phyloP scores from a whole-genome alignment of 1,140 invertebrate genomes.

The Carposina sasakii region DNA sequence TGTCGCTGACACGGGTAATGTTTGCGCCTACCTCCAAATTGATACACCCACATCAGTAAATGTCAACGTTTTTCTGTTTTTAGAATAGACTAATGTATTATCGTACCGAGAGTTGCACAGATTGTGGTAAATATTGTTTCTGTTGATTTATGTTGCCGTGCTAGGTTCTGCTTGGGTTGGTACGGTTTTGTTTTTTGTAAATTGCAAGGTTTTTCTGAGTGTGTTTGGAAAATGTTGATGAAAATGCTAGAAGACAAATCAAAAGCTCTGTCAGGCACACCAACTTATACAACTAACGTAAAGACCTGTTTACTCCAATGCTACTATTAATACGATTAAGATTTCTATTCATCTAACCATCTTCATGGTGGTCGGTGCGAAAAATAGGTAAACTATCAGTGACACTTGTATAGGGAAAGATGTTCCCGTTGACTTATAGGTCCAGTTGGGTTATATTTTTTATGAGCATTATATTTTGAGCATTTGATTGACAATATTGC shows the following conservation, averaged over 20 bases:
- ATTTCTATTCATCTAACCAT: background rate
- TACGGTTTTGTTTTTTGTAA: background rate
- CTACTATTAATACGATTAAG: background rate
- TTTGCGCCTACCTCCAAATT: slow-evolving; percentile 45
- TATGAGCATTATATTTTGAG: no score
- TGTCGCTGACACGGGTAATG: slow-evolving; percentile 52
- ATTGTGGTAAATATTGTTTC: background rate
- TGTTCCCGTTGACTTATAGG: no score
- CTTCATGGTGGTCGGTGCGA: no score
- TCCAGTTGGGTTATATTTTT: no score
- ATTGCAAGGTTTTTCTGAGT: background rate
- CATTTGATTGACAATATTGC: no score
- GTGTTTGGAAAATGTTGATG: no score
- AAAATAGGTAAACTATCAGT: no score
- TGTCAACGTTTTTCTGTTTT: slow-evolving; percentile 45
- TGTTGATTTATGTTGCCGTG: background rate
- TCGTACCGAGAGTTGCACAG: background rate
- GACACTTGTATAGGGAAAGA: no score
- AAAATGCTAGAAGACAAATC: background rate
- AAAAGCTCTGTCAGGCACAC: background rate
- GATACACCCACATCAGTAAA: slow-evolving; percentile 62
- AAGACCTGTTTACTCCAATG: background rate
- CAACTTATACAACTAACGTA: background rate
- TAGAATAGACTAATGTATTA: background rate
- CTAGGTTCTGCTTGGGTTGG: background rate